Base-by-base conservation (phyloP, 1,140 invertebrate species). In the Drosophila orena region DNA sequence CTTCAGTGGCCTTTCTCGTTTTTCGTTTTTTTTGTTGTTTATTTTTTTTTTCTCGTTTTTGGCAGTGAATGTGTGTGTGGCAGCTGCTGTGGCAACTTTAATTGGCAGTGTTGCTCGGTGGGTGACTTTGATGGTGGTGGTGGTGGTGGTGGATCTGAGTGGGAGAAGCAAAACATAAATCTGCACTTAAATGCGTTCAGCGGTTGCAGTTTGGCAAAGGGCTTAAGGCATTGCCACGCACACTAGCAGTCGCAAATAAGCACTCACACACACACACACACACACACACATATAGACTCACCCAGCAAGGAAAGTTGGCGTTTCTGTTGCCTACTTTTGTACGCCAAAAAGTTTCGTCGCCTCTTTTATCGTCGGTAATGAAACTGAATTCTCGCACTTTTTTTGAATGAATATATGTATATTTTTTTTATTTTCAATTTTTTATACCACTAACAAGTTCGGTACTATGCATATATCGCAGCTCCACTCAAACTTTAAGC, bases 71-170 rank as follows among this genome's bases (percentile, higher is more conserved):
- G 34, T 22, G 22, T 34, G 24, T 50, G n/a, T 43, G 17, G 65
- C 54, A 44, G 66, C 27, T 49, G 27, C 49, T 46, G 40, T 46
- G 24, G 66, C 68, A 50, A 52, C 53, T 47, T 46, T 40, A 65
- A 65, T 81, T 83, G 79, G 79, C 79, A 78, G 74, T 77, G 50
- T 24, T 38, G 37, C 11, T 64, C 56, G 59, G 37, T 72, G 44
- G 44, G 54, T 24, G 74, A 24, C 30, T 8, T 27, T 10, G 42
- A 24, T 50, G 50, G 7, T 30, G 43, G 34, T 50, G 4, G n/a
- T 10, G 42, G 15, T 50, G 50, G 27, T 30, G 43, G 34, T 50
- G 4, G n/a, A 27, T n/a, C 44, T 46, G 44, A 24, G 17, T 14
- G 20, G 10, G 12, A 46, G 47, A 15, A 27, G 27, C 14, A 44